Conservation (phyloP, 1,140 invertebrate genomes). For the Monomorium pharaonis region DNA sequence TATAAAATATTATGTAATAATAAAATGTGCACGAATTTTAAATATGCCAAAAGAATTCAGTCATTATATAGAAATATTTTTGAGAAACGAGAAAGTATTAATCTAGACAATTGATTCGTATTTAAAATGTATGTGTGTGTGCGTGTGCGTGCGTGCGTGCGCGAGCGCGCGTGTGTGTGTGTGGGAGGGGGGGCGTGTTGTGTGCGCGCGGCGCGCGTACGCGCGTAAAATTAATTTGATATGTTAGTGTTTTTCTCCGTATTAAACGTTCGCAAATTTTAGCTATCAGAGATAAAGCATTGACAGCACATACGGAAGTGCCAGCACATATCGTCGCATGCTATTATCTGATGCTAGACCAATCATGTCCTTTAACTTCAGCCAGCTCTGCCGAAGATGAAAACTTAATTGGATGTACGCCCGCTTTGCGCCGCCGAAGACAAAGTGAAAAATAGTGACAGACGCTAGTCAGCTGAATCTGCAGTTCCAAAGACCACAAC, state of each 20-base stretch:
- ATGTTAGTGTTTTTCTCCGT: constrained; percentile 49
- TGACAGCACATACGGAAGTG: constrained; percentile 74
- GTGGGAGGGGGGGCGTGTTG: no score
- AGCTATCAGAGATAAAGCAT: constrained; percentile 77
- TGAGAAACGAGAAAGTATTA: not conserved
- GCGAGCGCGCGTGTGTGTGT: not conserved
- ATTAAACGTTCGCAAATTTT: constrained; percentile 80
- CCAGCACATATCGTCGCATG: constrained; percentile 80
- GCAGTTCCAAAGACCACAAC: constrained; percentile 89
- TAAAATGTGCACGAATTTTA: not conserved
- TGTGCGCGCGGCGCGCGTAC: no score
- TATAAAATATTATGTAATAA: no score
- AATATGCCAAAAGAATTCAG: constrained; percentile 9
- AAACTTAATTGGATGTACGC: constrained; percentile 86
- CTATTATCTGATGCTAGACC: constrained; percentile 82
- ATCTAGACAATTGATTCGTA: not conserved
- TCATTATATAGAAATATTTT: not conserved
- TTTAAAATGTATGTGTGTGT: not conserved
- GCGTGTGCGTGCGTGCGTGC: no score
- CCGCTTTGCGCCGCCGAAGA: constrained; percentile 89
- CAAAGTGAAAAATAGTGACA: constrained; percentile 90
- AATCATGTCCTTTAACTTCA: constrained; percentile 78
- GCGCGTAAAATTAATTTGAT: constrained; percentile 22
- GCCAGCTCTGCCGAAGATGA: constrained; percentile 83
- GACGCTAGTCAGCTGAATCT: constrained; percentile 91